Evolutionary conservation across 23 tunicate genomes (phyloP).

Genomic region (Halocynthia aurantium): DNA sequence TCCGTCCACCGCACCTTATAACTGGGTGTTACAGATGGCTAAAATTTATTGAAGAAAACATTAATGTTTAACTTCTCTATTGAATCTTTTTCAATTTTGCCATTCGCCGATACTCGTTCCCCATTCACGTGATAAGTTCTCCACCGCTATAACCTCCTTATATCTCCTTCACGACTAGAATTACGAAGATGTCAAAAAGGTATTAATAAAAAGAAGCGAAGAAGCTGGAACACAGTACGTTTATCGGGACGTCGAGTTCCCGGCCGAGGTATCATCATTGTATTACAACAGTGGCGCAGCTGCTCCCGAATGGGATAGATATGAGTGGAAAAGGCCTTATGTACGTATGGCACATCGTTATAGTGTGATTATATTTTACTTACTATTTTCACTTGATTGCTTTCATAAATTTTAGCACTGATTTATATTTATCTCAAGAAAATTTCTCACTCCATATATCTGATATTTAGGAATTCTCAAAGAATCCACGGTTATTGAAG

Average conservation of each 20-base stretch:
- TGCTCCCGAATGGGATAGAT: constrained; percentile 41
- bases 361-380: background rate
- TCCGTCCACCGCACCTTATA: no score
- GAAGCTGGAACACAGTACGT: constrained; percentile 68
- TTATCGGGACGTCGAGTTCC: constrained; percentile 66
- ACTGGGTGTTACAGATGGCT: no score
- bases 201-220: constrained; percentile 32
- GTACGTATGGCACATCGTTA: constrained; percentile 28
- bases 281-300: constrained; percentile 37
- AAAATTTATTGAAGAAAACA: no score
- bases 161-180: constrained; percentile 24
- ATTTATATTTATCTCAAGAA: background rate
- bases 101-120: no score
- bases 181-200: constrained; percentile 52
- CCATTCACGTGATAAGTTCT: no score
- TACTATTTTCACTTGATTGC: background rate
- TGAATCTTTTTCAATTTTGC: no score
- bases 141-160: no score
- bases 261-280: constrained; percentile 55
- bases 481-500: constrained; percentile 32
- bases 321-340: constrained; percentile 71
- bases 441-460: background rate
- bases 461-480: constrained; percentile 43
- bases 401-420: background rate
- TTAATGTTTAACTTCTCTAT: no score